phyloP scores from a whole-genome alignment of 1,140 invertebrate species.

The Alviniconcha marisindica region DNA sequence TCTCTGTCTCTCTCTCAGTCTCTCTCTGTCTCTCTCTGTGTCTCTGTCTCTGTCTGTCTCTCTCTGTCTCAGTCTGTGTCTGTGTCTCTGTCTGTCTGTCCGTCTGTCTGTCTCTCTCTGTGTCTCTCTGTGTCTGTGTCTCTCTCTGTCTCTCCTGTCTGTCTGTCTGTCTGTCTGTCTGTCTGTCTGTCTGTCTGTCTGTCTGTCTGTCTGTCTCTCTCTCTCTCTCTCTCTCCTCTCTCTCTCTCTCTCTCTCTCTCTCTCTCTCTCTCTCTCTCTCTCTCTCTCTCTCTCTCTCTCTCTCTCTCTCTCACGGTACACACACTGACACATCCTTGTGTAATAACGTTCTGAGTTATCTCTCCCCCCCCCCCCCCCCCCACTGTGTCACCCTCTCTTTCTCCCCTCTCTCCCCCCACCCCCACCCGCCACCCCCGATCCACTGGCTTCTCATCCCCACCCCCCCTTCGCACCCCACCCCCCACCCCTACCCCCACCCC shows the following conservation, averaged over 20 bases:
- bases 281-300: constrained; percentile 3
- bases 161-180: not conserved
- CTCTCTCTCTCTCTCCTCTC: not conserved
- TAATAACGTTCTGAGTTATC: no score
- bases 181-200: not conserved
- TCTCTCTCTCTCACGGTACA: not conserved
- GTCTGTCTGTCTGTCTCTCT: not conserved
- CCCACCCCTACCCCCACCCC: no score
- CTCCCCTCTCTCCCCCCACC: no score
- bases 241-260: constrained; percentile 17
- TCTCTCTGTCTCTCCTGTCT: constrained; percentile 5
- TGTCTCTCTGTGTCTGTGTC: constrained; percentile 32
- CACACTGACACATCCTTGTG: no score
- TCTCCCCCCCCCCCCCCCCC: no score
- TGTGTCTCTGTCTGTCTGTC: not conserved
- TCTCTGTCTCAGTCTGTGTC: not conserved
- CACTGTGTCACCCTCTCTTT: no score
- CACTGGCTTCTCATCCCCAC: no score
- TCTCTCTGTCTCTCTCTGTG: not conserved
- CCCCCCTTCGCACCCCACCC: no score
- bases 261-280: not conserved
- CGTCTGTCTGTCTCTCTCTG: not conserved
- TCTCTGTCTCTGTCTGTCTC: constrained; percentile 23
- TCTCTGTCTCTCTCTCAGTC: constrained; percentile 7
- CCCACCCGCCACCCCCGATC: no score